Conservation (phyloP, 2,888 invertebrate genomes). For the Zeuzera pyrina region DNA sequence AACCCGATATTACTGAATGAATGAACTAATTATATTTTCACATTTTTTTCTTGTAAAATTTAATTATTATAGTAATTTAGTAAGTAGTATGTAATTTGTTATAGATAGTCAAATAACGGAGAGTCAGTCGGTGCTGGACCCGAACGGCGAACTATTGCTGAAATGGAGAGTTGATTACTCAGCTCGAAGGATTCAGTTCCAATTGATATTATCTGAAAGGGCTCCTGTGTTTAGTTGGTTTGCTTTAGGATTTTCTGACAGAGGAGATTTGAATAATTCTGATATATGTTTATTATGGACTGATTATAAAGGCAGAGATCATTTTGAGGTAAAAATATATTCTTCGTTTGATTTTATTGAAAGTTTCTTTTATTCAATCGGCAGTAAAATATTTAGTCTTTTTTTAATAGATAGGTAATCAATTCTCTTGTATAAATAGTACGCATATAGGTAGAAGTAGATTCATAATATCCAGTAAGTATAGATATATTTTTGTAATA, state of each 20-base stretch:
- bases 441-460: too few species aligned
- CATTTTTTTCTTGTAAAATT: too few species aligned
- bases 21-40: too few species aligned
- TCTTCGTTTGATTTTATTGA: too few species aligned
- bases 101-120: constrained; percentile 38
- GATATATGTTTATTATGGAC: constrained; percentile 89
- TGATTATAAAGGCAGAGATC: constrained; percentile 75
- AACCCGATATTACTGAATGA: too few species aligned
- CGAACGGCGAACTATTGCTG: constrained; percentile 45
- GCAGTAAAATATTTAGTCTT: background rate
- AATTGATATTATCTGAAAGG: constrained; percentile 61
- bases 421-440: too few species aligned
- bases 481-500: too few species aligned
- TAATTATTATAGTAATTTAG: too few species aligned
- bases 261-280: constrained; percentile 80
- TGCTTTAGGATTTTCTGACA: constrained; percentile 89
- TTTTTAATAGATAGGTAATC: too few species aligned
- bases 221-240: constrained; percentile 78
- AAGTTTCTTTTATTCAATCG: background rate
- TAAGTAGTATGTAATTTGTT: too few species aligned
- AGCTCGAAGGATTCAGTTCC: constrained; percentile 50
- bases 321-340: constrained; percentile 61
- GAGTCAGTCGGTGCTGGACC: constrained; percentile 56
- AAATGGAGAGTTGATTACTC: constrained; percentile 57
- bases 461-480: too few species aligned